Evolutionary conservation across 2,797 vertebrate genomes (phyloP), one percentile per base, ranked within the genome.

Genomic region (Coreius guichenoti): DNA sequence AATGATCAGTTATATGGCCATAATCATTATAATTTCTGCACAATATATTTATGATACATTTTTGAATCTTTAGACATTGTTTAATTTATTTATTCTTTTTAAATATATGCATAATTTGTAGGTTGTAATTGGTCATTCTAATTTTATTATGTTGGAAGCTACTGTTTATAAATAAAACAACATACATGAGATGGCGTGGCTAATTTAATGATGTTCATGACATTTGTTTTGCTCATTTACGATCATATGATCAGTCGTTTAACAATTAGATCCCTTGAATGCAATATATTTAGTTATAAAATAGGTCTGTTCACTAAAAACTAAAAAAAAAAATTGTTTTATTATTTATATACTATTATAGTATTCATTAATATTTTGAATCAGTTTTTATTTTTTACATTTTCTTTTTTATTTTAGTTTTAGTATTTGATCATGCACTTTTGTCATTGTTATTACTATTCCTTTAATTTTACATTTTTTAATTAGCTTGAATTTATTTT

Each of bases 131-230:
- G 51, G 51, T 54, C 49, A 21, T 83, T 73, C 26, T 67, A 45
- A 51, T 73, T 85, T 58, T 74, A 33, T 75, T 67, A 75, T 67
- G n/a, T 74, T 43, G 58, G 31, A 86, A 73, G 47, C 47, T 81
- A 47, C 69, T 86, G 69, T 81, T 75, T 81, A n/a, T 86, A 81
- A 74, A 86, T 45, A 86, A 80, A 86, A 75, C 39, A 9, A 69
- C 8, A 58, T 29, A 26, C 58, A 26, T 79, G n/a, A 78, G 54
- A 26, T 26, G 16, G 21, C 51, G 39, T n/a, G 23, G 33, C 21
- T 43, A 39, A 26, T 77, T 78, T 11, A 78, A 26, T 43, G 4
- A 43, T 23, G 9, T 43, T 61, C 21, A 19, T 58, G 51, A 39
- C 21, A 31, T 74, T 74, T 75, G 47, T 6, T 29, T 21, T 31